phyloP scores from a whole-genome alignment of 1,140 invertebrate species.

The Glossosoma conforme region DNA sequence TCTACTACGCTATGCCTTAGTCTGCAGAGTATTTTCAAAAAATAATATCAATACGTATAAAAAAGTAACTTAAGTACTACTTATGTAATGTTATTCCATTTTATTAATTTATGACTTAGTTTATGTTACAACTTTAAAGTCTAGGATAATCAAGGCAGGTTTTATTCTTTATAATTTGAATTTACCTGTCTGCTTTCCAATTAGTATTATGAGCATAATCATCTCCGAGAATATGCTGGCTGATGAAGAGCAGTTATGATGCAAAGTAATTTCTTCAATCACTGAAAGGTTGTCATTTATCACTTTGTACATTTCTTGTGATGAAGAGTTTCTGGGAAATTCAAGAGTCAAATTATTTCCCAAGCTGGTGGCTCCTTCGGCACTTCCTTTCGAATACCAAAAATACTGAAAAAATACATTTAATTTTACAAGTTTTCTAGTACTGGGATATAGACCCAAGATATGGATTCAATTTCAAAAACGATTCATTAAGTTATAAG shows the following conservation, averaged over 20 bases:
- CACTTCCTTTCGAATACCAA: slow-evolving; percentile 26
- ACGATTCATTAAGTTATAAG: too few species aligned
- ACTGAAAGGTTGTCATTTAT: slow-evolving; percentile 32
- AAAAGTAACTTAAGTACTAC: too few species aligned
- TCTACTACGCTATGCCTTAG: too few species aligned
- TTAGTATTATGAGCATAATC: slow-evolving; percentile 49
- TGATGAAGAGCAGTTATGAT: slow-evolving; percentile 42
- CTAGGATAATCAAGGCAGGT: background rate
- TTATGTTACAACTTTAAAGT: too few species aligned
- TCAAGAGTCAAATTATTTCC: slow-evolving; percentile 35
- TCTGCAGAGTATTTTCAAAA: too few species aligned
- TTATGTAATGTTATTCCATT: too few species aligned
- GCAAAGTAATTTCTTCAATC: slow-evolving; percentile 30
- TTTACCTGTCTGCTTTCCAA: slow-evolving; percentile 46
- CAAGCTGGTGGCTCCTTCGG: slow-evolving; percentile 34
- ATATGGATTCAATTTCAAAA: too few species aligned
- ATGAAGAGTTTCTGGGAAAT: slow-evolving; percentile 29
- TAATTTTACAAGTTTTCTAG: background rate
- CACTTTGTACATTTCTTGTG: slow-evolving; percentile 37
- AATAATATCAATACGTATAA: too few species aligned
- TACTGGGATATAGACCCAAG: too few species aligned
- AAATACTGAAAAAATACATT: slow-evolving; percentile 28
- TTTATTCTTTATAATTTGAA: background rate
- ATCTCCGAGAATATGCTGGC: slow-evolving; percentile 52
- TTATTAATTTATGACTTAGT: too few species aligned